phyloP scores from a whole-genome alignment of 2,113 vertebrate species.

The Capricornis sumatraensis region DNA sequence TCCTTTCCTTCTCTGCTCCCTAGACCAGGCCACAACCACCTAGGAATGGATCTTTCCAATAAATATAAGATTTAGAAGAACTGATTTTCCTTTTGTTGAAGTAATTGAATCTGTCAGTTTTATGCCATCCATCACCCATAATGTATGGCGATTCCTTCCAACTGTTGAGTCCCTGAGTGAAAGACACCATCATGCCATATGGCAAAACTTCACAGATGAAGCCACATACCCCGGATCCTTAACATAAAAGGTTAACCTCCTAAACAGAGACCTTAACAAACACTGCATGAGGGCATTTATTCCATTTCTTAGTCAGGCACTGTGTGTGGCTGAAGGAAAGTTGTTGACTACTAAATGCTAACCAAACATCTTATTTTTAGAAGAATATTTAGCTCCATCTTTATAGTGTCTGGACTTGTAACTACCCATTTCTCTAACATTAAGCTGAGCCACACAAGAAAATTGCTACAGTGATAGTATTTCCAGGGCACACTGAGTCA shows the following conservation, averaged over 20 bases:
- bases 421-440: slow-evolving; percentile 79
- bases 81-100: background rate
- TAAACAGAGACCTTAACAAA: background rate
- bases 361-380: slow-evolving; percentile 82
- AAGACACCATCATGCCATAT: background rate
- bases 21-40: background rate
- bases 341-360: slow-evolving; percentile 78
- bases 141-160: background rate
- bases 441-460: slow-evolving; percentile 77
- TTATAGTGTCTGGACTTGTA: slow-evolving; percentile 74
- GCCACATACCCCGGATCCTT: accelerated
- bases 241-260: background rate
- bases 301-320: slow-evolving; percentile 56
- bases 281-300: slow-evolving; percentile 45
- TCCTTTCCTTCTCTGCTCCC: background rate
- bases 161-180: background rate
- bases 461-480: slow-evolving; percentile 79
- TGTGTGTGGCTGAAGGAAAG: slow-evolving; percentile 62
- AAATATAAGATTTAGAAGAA: background rate
- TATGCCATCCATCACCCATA: background rate
- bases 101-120: background rate
- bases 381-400: slow-evolving; percentile 57
- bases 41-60: background rate
- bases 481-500: slow-evolving; percentile 84
- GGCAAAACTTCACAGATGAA: background rate